A percentile compares a stretch with the other conserved stretches of the same genome.
phyloP scores from a whole-genome alignment of 2,113 vertebrate species.

The Oncorhynchus nerka region DNA sequence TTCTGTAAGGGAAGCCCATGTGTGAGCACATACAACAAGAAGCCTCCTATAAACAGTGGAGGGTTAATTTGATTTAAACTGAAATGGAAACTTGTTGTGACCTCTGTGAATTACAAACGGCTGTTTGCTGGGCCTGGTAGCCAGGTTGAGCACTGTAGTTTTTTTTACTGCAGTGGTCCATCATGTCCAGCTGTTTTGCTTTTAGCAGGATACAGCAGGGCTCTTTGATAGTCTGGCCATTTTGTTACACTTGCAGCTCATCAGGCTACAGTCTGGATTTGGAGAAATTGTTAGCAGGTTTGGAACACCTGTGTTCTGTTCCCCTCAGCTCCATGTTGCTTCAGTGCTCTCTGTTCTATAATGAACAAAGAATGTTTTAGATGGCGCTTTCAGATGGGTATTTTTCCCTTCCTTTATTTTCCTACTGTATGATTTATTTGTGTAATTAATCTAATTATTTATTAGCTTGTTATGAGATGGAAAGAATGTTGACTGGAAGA shows the following conservation, averaged over 20 bases:
- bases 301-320: slow-evolving; percentile 42
- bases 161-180: slow-evolving; percentile 20
- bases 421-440: background rate
- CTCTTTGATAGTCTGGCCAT: slow-evolving; percentile 22
- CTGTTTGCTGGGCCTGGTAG: slow-evolving; percentile 51
- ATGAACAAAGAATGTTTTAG: slow-evolving; percentile 31
- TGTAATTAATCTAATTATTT: background rate
- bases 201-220: slow-evolving; percentile 11
- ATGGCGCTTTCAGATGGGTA: slow-evolving; percentile 19
- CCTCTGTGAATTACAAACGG: slow-evolving; percentile 57
- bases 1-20: slow-evolving; percentile 12
- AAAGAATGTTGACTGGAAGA: background rate
- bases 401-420: slow-evolving; percentile 1
- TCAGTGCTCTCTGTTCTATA: slow-evolving; percentile 15
- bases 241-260: slow-evolving; percentile 25
- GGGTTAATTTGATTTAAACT: slow-evolving; percentile 68
- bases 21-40: slow-evolving; percentile 18
- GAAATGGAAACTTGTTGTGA: slow-evolving; percentile 68
- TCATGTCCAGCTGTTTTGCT: slow-evolving; percentile 52
- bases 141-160: slow-evolving; percentile 29
- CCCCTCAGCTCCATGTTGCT: background rate
- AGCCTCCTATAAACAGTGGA: slow-evolving; percentile 52
- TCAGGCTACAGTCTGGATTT: background rate
- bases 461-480: background rate
- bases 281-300: slow-evolving; percentile 8